Conservation (phyloP, 1,140 invertebrate species). For the Aphidius gifuensis region DNA sequence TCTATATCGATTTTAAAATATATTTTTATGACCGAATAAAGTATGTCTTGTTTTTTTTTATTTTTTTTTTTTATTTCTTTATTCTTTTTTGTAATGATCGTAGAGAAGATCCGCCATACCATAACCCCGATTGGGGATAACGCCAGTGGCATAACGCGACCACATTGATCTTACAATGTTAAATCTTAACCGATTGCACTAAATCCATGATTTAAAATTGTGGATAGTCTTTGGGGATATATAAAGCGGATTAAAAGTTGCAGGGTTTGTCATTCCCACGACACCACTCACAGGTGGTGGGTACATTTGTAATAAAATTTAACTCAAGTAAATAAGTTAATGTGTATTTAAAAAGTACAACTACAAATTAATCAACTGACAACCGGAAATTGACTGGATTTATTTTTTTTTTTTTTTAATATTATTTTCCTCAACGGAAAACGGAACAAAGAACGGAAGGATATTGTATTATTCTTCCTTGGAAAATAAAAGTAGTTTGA, state of each 20-base stretch:
- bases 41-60: too few species aligned
- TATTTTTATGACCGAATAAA: too few species aligned
- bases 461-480: conserved; percentile 12
- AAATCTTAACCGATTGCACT: conserved; percentile 42
- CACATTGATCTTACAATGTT: conserved; percentile 25
- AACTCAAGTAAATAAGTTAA: background rate
- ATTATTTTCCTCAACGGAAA: background rate
- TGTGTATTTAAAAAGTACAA: too few species aligned
- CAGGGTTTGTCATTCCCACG: conserved; percentile 54
- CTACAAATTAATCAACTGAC: background rate
- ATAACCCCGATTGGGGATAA: conserved; percentile 25
- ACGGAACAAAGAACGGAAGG: background rate
- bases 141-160: conserved; percentile 25
- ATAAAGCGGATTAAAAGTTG: conserved; percentile 53
- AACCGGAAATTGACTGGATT: too few species aligned
- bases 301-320: conserved; percentile 7
- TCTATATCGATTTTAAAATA: too few species aligned
- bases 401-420: too few species aligned
- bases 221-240: conserved; percentile 53
- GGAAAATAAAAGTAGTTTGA: background rate
- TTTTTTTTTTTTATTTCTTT: too few species aligned
- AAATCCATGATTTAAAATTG: conserved; percentile 59
- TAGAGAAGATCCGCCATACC: conserved; percentile 21
- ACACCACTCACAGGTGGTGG: conserved; percentile 26
- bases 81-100: background rate